These are phyloP conservation scores for Strix uralensis DNA, from an alignment of 2,113 vertebrate genomes.

Conservation along the genomic window DNA sequence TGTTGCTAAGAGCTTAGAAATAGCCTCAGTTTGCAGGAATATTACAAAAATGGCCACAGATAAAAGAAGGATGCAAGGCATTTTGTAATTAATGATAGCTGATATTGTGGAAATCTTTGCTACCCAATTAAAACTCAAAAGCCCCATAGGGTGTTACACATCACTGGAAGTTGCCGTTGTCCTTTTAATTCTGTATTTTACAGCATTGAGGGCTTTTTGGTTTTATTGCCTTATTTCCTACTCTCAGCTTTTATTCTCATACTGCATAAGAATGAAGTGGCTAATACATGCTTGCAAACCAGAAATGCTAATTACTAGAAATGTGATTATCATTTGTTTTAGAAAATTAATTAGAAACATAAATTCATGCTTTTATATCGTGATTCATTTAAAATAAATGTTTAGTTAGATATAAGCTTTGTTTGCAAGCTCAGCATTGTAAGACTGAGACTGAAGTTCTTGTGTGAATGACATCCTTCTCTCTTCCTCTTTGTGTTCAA, in stretches of 20 bases:
- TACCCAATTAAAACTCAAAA: not conserved
- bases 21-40: not conserved
- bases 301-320: not conserved
- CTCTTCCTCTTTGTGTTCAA: not conserved
- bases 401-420: not conserved
- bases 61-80: not conserved
- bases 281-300: not conserved
- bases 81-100: not conserved
- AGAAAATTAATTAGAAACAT: not conserved
- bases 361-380: not conserved
- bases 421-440: not conserved
- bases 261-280: not conserved
- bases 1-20: not conserved
- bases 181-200: not conserved
- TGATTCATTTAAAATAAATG: not conserved
- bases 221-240: not conserved
- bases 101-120: not conserved
- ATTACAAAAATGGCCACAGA: not conserved
- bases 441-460: not conserved
- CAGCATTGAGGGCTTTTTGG: not conserved
- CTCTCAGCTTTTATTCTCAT: not conserved
- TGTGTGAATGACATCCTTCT: not conserved
- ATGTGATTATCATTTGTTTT: not conserved
- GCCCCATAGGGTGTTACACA: not conserved
- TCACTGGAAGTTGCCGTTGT: not conserved